Evolutionary conservation across 2,797 vertebrate genomes (phyloP).

Genomic region (Heteromormyrus szaboi): DNA sequence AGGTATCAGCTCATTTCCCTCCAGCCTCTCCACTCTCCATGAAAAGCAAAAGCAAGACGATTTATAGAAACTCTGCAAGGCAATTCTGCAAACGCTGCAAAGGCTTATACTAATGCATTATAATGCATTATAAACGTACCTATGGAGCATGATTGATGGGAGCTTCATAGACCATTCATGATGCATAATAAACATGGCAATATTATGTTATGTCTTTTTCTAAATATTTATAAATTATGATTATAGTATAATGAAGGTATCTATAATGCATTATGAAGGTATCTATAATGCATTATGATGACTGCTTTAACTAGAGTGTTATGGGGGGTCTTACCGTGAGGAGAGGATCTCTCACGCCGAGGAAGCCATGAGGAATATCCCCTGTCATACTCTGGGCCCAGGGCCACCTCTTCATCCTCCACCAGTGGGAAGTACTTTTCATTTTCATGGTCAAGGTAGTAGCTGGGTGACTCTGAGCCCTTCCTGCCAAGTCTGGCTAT

Average conservation of each 20-base stretch:
- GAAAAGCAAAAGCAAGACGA: background rate
- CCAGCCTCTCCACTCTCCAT: background rate
- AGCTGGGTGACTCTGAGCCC: slow-evolving; percentile 62
- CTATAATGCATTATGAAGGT: background rate
- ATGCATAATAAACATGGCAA: background rate
- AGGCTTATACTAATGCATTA: background rate
- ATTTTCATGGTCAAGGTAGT: slow-evolving; percentile 62
- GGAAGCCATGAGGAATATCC: slow-evolving; percentile 59
- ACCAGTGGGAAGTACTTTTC: slow-evolving; percentile 63
- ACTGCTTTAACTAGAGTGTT: background rate
- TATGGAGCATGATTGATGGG: background rate
- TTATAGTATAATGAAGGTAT: background rate
- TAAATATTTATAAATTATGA: background rate
- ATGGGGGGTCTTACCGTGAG: slow-evolving; percentile 53
- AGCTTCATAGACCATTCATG: background rate
- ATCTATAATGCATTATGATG: background rate
- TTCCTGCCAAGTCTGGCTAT: slow-evolving; percentile 55
- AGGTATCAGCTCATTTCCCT: background rate
- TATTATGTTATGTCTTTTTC: background rate
- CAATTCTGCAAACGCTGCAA: background rate
- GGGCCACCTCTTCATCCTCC: slow-evolving; percentile 52
- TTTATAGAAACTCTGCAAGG: background rate
- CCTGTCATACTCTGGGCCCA: slow-evolving; percentile 60
- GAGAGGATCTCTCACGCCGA: slow-evolving; percentile 64
- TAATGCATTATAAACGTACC: background rate